These are phyloP conservation scores for Pantala flavescens DNA, from an alignment of 1,140 invertebrate genomes.

Conservation along the genomic window DNA sequence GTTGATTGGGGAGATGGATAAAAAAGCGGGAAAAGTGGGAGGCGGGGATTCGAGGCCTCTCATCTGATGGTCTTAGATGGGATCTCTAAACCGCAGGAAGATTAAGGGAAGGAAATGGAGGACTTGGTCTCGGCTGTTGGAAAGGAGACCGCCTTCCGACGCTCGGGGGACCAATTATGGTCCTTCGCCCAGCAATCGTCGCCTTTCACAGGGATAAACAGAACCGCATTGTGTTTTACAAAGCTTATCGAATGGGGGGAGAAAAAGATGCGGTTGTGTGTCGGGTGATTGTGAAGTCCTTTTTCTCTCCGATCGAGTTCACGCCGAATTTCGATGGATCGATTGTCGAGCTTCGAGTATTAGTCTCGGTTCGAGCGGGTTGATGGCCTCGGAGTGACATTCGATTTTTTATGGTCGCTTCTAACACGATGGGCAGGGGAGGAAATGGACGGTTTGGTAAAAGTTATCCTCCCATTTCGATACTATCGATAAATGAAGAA, in stretches of 20 bases:
- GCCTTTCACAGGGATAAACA: not conserved
- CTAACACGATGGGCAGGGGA: too few species aligned
- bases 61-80: not conserved
- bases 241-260: not conserved
- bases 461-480: too few species aligned
- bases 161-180: not conserved
- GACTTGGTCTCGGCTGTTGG: not conserved
- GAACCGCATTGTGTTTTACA: constrained; percentile 5
- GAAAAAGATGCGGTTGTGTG: too few species aligned
- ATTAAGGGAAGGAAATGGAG: not conserved
- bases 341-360: too few species aligned
- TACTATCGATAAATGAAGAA: too few species aligned
- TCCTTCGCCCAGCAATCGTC: not conserved
- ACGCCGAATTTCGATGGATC: too few species aligned
- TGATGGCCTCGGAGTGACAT: too few species aligned
- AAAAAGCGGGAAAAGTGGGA: not conserved
- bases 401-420: too few species aligned
- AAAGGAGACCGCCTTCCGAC: not conserved
- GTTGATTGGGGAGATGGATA: not conserved
- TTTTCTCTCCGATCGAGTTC: too few species aligned
- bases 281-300: too few species aligned
- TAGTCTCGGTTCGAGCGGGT: too few species aligned
- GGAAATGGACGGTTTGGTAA: too few species aligned
- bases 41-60: not conserved
- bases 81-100: not conserved